phyloP scores from a whole-genome alignment of 2,113 vertebrate genomes.

The Sander vitreus region DNA sequence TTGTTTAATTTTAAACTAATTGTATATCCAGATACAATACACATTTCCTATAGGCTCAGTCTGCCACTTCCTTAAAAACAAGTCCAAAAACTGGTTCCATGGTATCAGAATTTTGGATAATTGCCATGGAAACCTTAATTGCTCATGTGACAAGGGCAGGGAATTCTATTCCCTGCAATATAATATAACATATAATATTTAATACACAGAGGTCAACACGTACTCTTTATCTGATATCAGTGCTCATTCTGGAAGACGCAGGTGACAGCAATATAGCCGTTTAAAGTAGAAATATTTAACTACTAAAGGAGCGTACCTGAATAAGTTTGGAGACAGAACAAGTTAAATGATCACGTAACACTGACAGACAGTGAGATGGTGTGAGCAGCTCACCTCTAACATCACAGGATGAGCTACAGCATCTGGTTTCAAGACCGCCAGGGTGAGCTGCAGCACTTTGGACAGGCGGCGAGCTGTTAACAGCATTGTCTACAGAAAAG shows the following conservation, averaged over 20 bases:
- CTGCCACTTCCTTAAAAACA: too few species aligned
- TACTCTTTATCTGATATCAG: neutral
- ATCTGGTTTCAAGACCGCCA: constrained; percentile 94
- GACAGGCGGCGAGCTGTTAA: constrained; percentile 61
- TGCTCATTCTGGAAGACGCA: neutral
- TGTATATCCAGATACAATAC: too few species aligned
- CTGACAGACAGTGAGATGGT: neutral
- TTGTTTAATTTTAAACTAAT: too few species aligned
- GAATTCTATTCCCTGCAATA: neutral
- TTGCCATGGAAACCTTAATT: too few species aligned
- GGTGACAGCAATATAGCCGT: neutral
- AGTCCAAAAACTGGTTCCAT: too few species aligned
- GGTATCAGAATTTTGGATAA: too few species aligned
- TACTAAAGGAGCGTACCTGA: neutral
- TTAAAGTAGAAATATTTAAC: neutral
- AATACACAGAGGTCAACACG: neutral
- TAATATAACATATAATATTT: too few species aligned
- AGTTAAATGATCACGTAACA: neutral
- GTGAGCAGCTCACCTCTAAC: constrained; percentile 83
- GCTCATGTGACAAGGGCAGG: too few species aligned
- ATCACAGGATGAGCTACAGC: constrained; percentile 92
- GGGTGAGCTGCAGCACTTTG: constrained; percentile 90
- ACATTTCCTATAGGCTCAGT: too few species aligned
- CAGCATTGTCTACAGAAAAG: constrained; percentile 55
- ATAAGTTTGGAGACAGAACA: too few species aligned